Evolutionary conservation across 2,888 invertebrate species (phyloP), one percentile per base, ranked within the genome.

Genomic region (Pseudanteris insignis): DNA sequence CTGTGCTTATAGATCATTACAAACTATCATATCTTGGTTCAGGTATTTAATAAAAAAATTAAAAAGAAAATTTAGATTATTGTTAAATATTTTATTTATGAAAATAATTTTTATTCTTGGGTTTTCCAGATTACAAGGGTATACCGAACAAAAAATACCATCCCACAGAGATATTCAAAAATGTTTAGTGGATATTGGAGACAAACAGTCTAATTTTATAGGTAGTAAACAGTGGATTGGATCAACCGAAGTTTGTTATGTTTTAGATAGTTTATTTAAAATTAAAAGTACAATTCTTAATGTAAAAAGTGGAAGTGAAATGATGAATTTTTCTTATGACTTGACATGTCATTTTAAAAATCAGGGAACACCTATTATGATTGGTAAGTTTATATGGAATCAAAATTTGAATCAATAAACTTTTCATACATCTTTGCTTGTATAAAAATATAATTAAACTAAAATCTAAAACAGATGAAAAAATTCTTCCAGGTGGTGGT

Each of bases 151-250:
- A 38, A 81, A 86, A 9, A 84, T 95, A 55, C 98, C 97, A 9
- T 86, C 87, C 2, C 94, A 94, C 78, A 81, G 82, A 72, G 90
- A 93, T 65, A 95, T 98, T 68, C 98, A 99, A 81, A 87, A 95
- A 83, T 93, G 93, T 81, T 86, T 99, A 68, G 94, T 96, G 7
- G 89, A 91, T 69, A 90, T 99, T 69, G 94, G 94, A 8, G 99
- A 99, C 79, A 99, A 99, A 81, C 89, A 89, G 1, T 77, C 86
- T 0, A 85, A 84, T 38, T 98, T 99, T 81, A 82, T 96, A 36
- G 94, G 93, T 12, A 95, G 96, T 0, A 88, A 86, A 55, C 90
- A 96, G 75, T 99, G 99, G 99, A 98, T 99, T 75, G 99, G 99
- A 4, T 97, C 97, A 0, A 93, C 94, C 2, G 99, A 99, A 85